These are phyloP conservation scores for Podotricha telesiphe DNA, from an alignment of 2,888 invertebrate genomes.

Conservation along the genomic window DNA sequence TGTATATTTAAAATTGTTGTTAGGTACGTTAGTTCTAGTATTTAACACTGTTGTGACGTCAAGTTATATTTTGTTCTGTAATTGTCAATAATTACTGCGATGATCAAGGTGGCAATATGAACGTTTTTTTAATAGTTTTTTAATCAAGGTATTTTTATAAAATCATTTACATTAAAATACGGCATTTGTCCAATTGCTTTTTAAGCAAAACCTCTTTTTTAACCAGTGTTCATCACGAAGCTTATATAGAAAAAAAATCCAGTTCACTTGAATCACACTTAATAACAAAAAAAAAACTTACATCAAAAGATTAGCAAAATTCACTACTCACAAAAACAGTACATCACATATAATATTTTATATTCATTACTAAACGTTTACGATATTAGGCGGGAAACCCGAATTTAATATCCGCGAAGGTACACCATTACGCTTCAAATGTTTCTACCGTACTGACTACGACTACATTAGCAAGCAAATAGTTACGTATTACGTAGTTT, in stretches of 20 bases:
- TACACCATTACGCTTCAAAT: constrained; percentile 27
- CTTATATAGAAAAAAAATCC: not conserved
- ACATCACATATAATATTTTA: constrained; percentile 1
- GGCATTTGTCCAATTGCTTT: no score
- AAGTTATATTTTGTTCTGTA: not conserved
- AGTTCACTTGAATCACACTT: not conserved
- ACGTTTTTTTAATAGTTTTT: no score
- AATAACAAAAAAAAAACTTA: not conserved
- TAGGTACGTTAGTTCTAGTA: not conserved
- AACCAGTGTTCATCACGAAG: no score
- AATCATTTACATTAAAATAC: no score
- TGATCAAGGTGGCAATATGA: no score
- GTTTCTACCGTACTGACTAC: constrained; percentile 28
- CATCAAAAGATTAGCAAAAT: not conserved
- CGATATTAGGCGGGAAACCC: constrained; percentile 22
- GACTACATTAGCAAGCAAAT: constrained; percentile 19
- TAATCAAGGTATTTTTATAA: no score
- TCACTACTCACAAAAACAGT: not conserved
- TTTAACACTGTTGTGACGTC: not conserved
- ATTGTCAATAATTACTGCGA: not conserved
- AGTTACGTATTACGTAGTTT: constrained; percentile 24
- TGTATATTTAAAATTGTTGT: no score
- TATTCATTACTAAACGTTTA: not conserved
- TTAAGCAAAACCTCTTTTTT: no score
- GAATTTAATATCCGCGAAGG: constrained; percentile 1